Conservation (phyloP, 2,888 invertebrate species). For the Monoplex corrugatus region DNA sequence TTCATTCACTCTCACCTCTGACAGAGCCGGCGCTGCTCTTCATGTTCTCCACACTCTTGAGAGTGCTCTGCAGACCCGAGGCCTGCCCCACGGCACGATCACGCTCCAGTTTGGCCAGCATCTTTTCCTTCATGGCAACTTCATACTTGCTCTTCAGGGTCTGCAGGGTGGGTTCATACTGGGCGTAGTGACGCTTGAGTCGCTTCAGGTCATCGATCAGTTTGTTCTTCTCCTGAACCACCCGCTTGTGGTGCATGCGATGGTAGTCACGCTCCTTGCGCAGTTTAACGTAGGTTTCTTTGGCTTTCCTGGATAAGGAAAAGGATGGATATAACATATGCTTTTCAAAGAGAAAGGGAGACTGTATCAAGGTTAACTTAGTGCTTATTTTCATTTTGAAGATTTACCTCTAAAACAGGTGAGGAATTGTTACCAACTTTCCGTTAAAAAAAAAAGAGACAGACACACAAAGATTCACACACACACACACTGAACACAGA, state of each 20-base stretch:
- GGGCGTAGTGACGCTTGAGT: constrained; percentile 79
- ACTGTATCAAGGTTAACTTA: too few species aligned
- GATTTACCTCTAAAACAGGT: neutral
- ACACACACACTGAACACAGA: neutral
- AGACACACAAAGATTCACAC: neutral
- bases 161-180: constrained; percentile 80
- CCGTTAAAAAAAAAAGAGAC: too few species aligned
- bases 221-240: constrained; percentile 82
- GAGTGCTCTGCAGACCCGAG: constrained; percentile 77
- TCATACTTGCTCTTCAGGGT: constrained; percentile 81
- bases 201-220: constrained; percentile 80
- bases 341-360: too few species aligned
- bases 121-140: constrained; percentile 82
- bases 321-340: too few species aligned
- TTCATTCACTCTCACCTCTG: neutral
- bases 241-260: constrained; percentile 81
- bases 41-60: constrained; percentile 72
- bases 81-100: constrained; percentile 81
- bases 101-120: constrained; percentile 80
- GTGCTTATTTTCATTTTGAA: neutral
- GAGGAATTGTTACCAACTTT: too few species aligned
- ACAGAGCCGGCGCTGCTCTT: neutral
- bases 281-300: constrained; percentile 80
- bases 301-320: constrained; percentile 76
- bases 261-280: constrained; percentile 82